phyloP scores from a whole-genome alignment of 2,797 vertebrate species.

The Arrhamphus sclerolepis region DNA sequence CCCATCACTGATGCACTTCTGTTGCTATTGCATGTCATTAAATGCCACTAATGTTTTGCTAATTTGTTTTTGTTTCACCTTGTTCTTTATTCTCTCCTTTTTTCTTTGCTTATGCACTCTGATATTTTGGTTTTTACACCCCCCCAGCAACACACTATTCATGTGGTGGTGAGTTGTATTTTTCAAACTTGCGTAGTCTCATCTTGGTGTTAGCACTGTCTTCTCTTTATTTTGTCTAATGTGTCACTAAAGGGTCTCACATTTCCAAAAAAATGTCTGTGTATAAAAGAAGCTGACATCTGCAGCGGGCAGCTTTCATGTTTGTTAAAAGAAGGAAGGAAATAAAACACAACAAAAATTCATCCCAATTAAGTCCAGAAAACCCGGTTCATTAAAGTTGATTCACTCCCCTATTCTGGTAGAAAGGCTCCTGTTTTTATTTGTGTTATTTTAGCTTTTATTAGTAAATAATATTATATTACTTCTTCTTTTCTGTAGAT shows the following conservation, averaged over 20 bases:
- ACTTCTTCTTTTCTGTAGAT: no score
- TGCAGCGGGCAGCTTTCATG: constrained; percentile 66
- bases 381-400: not conserved
- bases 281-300: constrained; percentile 40
- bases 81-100: constrained; percentile 86
- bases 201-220: constrained; percentile 46
- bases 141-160: constrained; percentile 98
- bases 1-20: constrained; percentile 56
- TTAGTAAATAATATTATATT: not conserved
- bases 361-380: constrained; percentile 8
- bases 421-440: not conserved
- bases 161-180: constrained; percentile 98
- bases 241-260: constrained; percentile 69
- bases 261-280: constrained; percentile 78
- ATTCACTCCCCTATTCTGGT: no score
- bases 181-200: constrained; percentile 72
- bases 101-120: constrained; percentile 92
- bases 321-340: constrained; percentile 30
- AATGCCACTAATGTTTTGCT: constrained; percentile 73
- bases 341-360: constrained; percentile 19
- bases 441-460: no score
- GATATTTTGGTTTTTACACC: constrained; percentile 87
- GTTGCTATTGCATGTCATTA: constrained; percentile 69
- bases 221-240: constrained; percentile 39
- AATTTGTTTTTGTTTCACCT: constrained; percentile 74